phyloP scores from a whole-genome alignment of 1,140 invertebrate genomes.

The Adelges cooleyi region DNA sequence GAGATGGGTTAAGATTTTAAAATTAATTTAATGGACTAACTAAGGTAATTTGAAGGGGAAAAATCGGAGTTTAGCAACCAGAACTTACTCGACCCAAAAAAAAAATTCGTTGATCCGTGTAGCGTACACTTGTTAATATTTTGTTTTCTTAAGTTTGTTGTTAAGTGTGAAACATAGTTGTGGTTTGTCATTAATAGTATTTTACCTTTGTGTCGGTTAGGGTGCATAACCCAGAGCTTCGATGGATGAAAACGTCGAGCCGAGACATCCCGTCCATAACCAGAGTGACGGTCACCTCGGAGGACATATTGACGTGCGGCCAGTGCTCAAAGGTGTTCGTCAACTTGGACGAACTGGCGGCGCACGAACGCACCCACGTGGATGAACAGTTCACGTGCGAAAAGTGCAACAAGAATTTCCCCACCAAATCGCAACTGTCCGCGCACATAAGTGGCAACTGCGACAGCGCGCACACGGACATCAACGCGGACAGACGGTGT shows the following conservation, averaged over 20 bases:
- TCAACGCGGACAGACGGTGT: no score
- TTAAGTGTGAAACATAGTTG: no score
- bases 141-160: no score
- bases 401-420: background rate
- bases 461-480: background rate
- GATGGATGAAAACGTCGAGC: constrained; percentile 18
- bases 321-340: constrained; percentile 8
- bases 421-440: background rate
- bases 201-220: no score
- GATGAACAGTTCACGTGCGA: background rate
- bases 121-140: no score
- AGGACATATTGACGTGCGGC: constrained; percentile 3
- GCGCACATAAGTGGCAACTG: constrained; percentile 7
- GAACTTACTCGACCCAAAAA: no score
- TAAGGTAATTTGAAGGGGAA: no score
- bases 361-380: background rate
- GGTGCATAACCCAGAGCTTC: constrained; percentile 14
- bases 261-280: constrained; percentile 14
- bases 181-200: no score
- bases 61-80: no score
- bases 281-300: constrained; percentile 3
- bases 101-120: no score
- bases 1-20: no score
- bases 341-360: background rate
- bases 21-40: no score